phyloP scores from a whole-genome alignment of 2,888 invertebrate genomes.

The Scaptomyza caliginosa region DNA sequence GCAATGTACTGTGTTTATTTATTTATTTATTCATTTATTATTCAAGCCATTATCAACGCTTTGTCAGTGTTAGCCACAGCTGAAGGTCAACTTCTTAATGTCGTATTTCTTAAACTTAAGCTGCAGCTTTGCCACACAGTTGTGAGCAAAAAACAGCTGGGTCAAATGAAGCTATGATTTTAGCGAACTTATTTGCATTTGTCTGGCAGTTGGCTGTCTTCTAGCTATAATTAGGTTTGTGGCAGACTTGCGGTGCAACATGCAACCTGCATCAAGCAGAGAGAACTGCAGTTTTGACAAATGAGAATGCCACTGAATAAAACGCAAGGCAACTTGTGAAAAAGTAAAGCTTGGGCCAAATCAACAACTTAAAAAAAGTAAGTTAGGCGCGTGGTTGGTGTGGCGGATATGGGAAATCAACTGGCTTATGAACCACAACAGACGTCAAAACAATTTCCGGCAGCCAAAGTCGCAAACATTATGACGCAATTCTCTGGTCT shows the following conservation, averaged over 20 bases:
- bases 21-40: constrained; percentile 50
- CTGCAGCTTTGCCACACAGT: constrained; percentile 16
- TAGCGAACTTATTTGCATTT: constrained; percentile 53
- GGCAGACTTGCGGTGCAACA: constrained; percentile 7
- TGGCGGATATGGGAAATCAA: constrained; percentile 37
- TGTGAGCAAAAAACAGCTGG: constrained; percentile 2
- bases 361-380: constrained; percentile 12
- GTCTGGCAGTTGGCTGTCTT: constrained; percentile 7
- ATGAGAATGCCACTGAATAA: constrained; percentile 4
- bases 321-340: constrained; percentile 37
- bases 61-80: background rate
- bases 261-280: constrained; percentile 28
- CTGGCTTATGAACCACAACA: constrained; percentile 61
- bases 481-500: constrained; percentile 15
- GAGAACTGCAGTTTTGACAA: constrained; percentile 31
- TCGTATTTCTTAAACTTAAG: background rate
- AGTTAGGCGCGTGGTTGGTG: background rate
- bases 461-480: constrained; percentile 28
- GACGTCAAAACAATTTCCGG: constrained; percentile 64
- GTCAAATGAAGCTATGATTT: constrained; percentile 27
- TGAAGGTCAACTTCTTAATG: constrained; percentile 19
- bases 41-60: constrained; percentile 37
- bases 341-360: constrained; percentile 3
- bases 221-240: constrained; percentile 42
- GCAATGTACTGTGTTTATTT: background rate